Evolutionary conservation across 1,140 invertebrate species (phyloP), one percentile per base, ranked within the genome.

Genomic region (Araneus ventricosus): DNA sequence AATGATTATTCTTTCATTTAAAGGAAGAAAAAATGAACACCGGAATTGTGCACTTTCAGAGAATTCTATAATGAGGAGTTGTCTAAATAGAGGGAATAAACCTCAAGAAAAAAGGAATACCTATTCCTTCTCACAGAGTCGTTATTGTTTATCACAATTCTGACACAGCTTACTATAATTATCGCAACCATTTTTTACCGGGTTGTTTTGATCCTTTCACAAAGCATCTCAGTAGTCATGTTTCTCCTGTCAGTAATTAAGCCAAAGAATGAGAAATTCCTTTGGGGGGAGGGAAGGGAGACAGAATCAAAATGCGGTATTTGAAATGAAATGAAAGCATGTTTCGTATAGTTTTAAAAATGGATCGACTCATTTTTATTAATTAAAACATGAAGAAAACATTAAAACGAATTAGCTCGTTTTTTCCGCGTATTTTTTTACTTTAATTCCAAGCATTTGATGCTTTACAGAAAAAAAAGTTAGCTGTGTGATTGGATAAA

Each of bases 61-160:
- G 70, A 75, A 75, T 34, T 75, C 34, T 37, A 75, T 75, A 75
- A 37, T 75, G 70, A 75, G 70, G 37, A 75, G 70, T 75, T 75
- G 67, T 75, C 30, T 37, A 75, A 75, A 75, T 22, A 37, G 70
- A 75, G 20, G n/a, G 30, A 34, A 37, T 2, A 75, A 34, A 14
- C 4, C 20, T 75, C 5, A 63, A n/a, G 22, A 37, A 75, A 75
- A 70, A 4, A 75, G 30, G 37, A 75, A 75, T 75, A 4, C 45
- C 70, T 4, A 30, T 75, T 75, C 17, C 34, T 75, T 22, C 17
- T 75, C 34, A 20, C 20, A 37, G 30, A n/a, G 63, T 8, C 63
- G 27, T 67, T 67, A 67, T 75, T 75, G 70, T 37, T 75, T 22
- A 75, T 20, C 10, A 17, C 30, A 20, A 14, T 37, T 75, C 4